Base-by-base conservation (phyloP, 2,888 invertebrate genomes). In the Sceliomorpha sp. region DNA sequence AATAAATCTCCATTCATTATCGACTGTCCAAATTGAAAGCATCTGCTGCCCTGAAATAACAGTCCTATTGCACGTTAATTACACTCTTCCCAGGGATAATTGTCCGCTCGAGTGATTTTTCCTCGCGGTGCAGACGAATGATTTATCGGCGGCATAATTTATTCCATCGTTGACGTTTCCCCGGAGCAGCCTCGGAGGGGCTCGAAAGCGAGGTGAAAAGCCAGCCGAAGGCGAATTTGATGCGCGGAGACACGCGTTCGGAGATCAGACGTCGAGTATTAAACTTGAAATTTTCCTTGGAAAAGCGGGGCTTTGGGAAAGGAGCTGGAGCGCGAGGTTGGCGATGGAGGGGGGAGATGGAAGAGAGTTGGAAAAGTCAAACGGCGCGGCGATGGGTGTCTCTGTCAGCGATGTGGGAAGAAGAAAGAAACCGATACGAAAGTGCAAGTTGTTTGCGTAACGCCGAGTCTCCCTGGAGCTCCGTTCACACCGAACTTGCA, bases 361-460 rank as follows among this genome's bases (percentile, higher is more conserved):
- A 69, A 66, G 72, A 51, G 39, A 68, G 36, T 45, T 59, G 47
- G 51, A 53, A 70, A 63, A 58, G 39, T 73, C 70, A 58, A 62
- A 67, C 72, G 45, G 44, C 59, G 62, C 72, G 45, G 44, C 59
- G 62, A 74, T 78, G 71, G 78, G 74, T 74, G 74, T 74, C 48
- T 69, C 20, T 20, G 3, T 20, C 45, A 51, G 53, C 50, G 66
- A 72, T 75, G 77, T 73, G 79, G 74, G 76, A 79, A 73, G 76
- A 79, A 73, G 78, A 72, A 77, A 80, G 73, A 77, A 76, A 75
- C 70, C 60, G 70, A 74, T 64, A 69, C 74, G 79, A 80, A 78
- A 80, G 80, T 78, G 80, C 74, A 80, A 80, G 76, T 76, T 67
- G 79, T 80, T 80, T 80, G 79, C 80, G 79, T 76, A 80, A 80